Base-by-base conservation (phyloP, 1,140 invertebrate species). In the Hyposmocoma kahamanoa region DNA sequence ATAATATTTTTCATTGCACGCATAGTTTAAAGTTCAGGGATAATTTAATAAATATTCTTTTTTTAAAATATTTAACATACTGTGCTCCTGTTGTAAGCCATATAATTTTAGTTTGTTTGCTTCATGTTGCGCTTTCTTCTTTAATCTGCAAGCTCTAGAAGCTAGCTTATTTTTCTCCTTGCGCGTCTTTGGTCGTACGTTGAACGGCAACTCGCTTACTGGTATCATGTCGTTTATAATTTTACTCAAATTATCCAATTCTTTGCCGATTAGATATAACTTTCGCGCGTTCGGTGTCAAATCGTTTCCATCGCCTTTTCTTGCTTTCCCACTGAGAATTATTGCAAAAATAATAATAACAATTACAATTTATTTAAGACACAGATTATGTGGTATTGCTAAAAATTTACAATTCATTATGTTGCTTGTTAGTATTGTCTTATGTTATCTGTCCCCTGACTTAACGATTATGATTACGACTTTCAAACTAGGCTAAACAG, bases 121-220 rank as follows among this genome's bases (percentile, higher is more conserved):
- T 84, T 97, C 96, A 76, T 97, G 96, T 77, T 97, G 96, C 9
- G 96, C 96, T 82, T 97, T 97, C 76, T 97, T 97, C 88, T 97
- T 97, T 53, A 97, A 86, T 44, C 97, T 90, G 84, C 97, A 99
- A 22, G 97, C 97, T 45, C 97, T 92, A 0, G 97, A 98, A 4
- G 97, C 97, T 19, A 98, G 87, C 87, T 99, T 99, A 78, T 99
- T 99, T 73, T 99, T 99, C 82, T 99, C 97, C 82, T 98, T 98
- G 18, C 97, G 90, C 5, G 96, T 96, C 79, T 96, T 97, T 2
- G 95, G 94, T 56, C 96, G 88, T 1, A 93, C 91, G 67, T 93
- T 95, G 64, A 96, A 95, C 17, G 97, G 96, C 62, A 98, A 86
- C 75, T 98, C 97, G 63, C 94, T 96, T 2, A 97, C 95, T 11